Base-by-base conservation (phyloP, 2,113 vertebrate species). In the Pygoscelis antarcticus region DNA sequence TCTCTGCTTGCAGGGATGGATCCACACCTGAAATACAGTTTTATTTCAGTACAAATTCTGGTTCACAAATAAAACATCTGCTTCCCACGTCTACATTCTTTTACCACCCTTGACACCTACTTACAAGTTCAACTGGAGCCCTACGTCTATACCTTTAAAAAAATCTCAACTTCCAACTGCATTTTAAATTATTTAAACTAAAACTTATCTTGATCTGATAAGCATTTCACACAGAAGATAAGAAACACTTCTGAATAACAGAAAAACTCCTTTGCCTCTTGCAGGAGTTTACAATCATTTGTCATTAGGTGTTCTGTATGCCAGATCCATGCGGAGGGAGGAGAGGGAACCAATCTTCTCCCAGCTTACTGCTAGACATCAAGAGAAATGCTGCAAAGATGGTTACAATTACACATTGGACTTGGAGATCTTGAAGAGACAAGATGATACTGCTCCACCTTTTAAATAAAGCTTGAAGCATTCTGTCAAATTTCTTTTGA, bases 1-100 rank as follows among this genome's bases (percentile, higher is more conserved):
- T 98, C 94, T 99, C 99, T 65, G 98, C 97, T 96, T 99, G 99
- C 47, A 99, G 97, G 94, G 99, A 99, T 5, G 99, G 98, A 95
- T 99, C 99, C 98, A 99, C 99, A 96, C 99, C 99, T 99, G 97
- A 62, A 98, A 98, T 23, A 96, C 32, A 98, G 66, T 34, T 87
- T 54, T 38, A 49, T 23, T 82, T 90, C 30, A 94, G 54, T 64
- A 32, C 64, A 80, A 55, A 93, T n/a, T 83, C 86, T 77, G 8
- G 65, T 82, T 95, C 6, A 3, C 15, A 87, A 46, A 34, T 58
- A 44, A 3, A 89, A 5, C 9, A 70, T 10, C 47, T 34, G 26
- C 23, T 71, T 49, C 47, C 34, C 32, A 8, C 0, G 9, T 17
- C 38, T 20, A 29, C 0, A 0, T 30, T 64, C 30, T 75, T 91